Conservation (phyloP, 2,888 invertebrate genomes). For the Allophyes oxyacanthae region DNA sequence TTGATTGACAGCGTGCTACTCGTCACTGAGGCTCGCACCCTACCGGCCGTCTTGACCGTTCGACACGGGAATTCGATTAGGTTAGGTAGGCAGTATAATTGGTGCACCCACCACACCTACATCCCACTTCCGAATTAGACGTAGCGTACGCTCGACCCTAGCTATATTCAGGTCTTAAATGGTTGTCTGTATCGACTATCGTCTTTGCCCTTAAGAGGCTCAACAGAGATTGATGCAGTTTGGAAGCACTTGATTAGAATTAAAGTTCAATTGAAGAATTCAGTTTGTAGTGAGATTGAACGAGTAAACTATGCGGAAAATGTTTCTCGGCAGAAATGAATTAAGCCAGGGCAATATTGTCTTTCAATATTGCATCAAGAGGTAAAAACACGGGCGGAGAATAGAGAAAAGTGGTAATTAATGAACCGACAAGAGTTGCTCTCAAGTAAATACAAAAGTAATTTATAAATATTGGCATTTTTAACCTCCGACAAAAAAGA, state of each 20-base stretch:
- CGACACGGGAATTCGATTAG: slow-evolving; percentile 76
- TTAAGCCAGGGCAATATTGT: too few relatives aligned
- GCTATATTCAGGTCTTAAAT: slow-evolving; percentile 26
- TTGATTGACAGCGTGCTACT: slow-evolving; percentile 30
- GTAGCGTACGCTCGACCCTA: slow-evolving; percentile 15
- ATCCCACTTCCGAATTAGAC: slow-evolving; percentile 34
- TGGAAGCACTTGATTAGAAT: slow-evolving; percentile 9
- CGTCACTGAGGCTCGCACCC: slow-evolving; percentile 25
- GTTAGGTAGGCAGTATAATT: slow-evolving; percentile 61
- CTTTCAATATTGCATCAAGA: too few relatives aligned
- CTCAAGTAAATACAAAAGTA: too few relatives aligned
- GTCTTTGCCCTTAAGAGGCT: slow-evolving; percentile 36
- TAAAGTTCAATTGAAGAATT: not conserved
- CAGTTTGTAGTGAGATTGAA: too few relatives aligned
- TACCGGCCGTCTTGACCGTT: slow-evolving; percentile 51
- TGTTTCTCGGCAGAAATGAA: too few relatives aligned
- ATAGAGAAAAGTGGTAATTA: too few relatives aligned
- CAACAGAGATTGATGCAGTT: slow-evolving; percentile 17
- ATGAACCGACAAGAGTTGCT: too few relatives aligned
- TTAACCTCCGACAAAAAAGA: too few relatives aligned
- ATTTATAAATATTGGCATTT: too few relatives aligned
- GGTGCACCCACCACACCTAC: slow-evolving; percentile 43
- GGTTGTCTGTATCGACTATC: slow-evolving; percentile 24
- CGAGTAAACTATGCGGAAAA: too few relatives aligned
- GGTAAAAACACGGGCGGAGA: too few relatives aligned